Conservation (phyloP, 2,113 vertebrate genomes). For the Tachysurus fulvidraco region DNA sequence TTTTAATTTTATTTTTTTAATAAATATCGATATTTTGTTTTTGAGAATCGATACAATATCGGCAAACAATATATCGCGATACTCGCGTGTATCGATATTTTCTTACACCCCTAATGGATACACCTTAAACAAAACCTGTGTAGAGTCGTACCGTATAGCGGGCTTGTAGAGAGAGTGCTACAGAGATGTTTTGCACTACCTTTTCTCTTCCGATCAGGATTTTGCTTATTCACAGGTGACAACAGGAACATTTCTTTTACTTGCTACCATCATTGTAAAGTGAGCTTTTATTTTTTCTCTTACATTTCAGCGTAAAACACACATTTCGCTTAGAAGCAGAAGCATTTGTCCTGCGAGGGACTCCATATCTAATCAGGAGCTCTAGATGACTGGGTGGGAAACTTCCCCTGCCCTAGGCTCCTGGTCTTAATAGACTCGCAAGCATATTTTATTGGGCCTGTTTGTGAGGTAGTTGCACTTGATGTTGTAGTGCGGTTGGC, state of each 20-base stretch:
- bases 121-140: too few species aligned
- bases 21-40: too few species aligned
- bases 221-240: neutral
- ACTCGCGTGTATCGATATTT: too few species aligned
- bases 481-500: slow-evolving; percentile 47
- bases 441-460: slow-evolving; percentile 46
- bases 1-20: too few species aligned
- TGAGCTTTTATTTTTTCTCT: neutral
- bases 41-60: too few species aligned
- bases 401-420: slow-evolving; percentile 4
- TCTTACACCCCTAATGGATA: too few species aligned
- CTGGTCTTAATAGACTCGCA: slow-evolving; percentile 47
- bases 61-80: too few species aligned
- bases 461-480: slow-evolving; percentile 50
- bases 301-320: neutral
- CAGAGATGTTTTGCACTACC: neutral
- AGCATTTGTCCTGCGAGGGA: neutral
- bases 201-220: neutral
- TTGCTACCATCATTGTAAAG: neutral
- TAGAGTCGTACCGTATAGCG: too few species aligned
- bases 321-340: neutral
- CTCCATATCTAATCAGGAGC: slow-evolving; percentile 16
- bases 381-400: slow-evolving; percentile 2
- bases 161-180: too few species aligned
- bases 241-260: neutral